phyloP scores from a whole-genome alignment of 37 sponge, comb jelly and placozoan species.

The Agelas oroides region DNA sequence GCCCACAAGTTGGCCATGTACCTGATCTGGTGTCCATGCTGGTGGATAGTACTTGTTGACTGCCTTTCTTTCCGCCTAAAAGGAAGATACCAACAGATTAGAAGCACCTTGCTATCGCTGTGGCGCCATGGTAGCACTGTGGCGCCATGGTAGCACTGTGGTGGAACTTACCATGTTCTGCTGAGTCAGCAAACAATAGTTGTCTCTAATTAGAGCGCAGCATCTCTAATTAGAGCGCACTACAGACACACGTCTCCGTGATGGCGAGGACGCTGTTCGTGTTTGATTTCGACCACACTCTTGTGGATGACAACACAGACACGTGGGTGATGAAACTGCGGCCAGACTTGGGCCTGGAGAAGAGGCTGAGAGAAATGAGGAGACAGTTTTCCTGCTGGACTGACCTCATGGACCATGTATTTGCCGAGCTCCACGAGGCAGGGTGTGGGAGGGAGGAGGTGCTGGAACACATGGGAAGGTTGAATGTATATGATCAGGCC shows the following conservation, averaged over 20 bases:
- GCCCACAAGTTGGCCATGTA: no score
- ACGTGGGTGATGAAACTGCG: constrained; percentile 47
- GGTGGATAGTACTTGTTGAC: constrained; percentile 99
- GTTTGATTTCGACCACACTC: constrained; percentile 88
- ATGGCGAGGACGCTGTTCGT: constrained; percentile 55
- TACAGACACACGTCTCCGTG: no score
- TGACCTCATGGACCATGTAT: constrained; percentile 55
- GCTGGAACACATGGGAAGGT: constrained; percentile 35
- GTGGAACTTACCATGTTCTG: no score
- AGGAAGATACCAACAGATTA: not conserved
- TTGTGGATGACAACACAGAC: constrained; percentile 78
- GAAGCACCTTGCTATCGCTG: not conserved
- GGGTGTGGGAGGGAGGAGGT: constrained; percentile 33
- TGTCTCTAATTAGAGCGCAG: no score
- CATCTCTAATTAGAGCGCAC: no score
- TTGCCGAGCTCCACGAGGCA: constrained; percentile 22
- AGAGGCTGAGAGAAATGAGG: constrained; percentile 7
- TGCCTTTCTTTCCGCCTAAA: constrained; percentile 94
- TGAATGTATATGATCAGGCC: constrained; percentile 20
- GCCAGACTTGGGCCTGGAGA: constrained; percentile 24
- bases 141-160: not conserved
- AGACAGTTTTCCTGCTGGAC: constrained; percentile 54
- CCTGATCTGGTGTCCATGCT: constrained; percentile 93
- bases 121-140: not conserved
- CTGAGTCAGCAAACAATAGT: no score